Base-by-base conservation (phyloP, 2,113 vertebrate genomes). In the Tragelaphus buxtoni region DNA sequence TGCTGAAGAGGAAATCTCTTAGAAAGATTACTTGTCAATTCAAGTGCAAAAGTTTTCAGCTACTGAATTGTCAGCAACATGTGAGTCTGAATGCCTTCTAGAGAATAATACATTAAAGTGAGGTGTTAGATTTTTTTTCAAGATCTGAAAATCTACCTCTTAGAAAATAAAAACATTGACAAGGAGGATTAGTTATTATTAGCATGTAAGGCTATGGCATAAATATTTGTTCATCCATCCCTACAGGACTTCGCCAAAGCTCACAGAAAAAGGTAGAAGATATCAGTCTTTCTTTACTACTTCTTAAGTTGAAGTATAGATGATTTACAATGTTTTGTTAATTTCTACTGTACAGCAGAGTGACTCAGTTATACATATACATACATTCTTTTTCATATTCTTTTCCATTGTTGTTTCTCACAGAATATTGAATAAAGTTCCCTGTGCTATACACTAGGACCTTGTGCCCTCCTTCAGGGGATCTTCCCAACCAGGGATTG, bases 11-110 rank as follows among this genome's bases (percentile, higher is more conserved):
- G 28, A 72, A 84, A 35, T 13, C 51, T 96, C 83, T 85, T 76
- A 28, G 45, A 89, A 53, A 90, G 56, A 90, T 93, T 90, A 51
- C 84, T 49, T 88, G 49, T 95, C 61, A 30, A n/a, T 84, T 95
- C 90, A 95, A 89, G 61, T 91, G 85, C 47, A 49, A 13, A 84
- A 51, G 74, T 55, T 91, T 96, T 88, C 61, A 58, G 20, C 32
- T 61, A 79, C 9, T 79, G 17, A 82, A 79, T 11, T 89, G 49
- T 13, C 32, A 60, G 20, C 53, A 74, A 30, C 17, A 6, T 8
- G 32, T 39, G 60, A 86, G n/a, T 94, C 30, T 30, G 76, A 96
- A 96, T 49, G 58, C 1, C 55, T 96, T 89, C 42, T 81, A 80
- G 30, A 97, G 35, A 97, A 81, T 9, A 79, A 17, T 20, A 22